phyloP scores from a whole-genome alignment of 2,888 invertebrate species.

The Mylabris sibirica region DNA sequence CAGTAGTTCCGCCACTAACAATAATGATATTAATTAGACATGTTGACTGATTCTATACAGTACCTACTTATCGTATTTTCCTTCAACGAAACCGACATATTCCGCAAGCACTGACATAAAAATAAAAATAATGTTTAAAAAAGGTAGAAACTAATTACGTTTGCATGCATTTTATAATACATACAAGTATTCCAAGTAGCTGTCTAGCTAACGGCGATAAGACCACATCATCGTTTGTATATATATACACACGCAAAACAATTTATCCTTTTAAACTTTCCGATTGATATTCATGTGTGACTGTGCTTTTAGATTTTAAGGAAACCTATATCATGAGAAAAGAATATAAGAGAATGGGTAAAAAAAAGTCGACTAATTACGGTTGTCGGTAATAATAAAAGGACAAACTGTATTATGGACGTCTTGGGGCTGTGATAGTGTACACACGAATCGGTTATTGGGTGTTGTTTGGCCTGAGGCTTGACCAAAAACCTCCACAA shows the following conservation, averaged over 20 bases:
- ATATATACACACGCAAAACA: conserved; percentile 22
- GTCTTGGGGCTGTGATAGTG: not conserved
- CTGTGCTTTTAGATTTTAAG: not conserved
- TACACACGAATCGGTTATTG: not conserved
- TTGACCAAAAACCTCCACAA: not conserved
- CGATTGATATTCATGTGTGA: not conserved
- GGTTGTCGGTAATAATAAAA: not conserved
- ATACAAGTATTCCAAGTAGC: conserved; percentile 54
- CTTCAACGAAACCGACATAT: conserved; percentile 1
- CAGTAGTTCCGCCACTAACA: too few relatives aligned
- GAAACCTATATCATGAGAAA: not conserved
- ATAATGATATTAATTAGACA: too few relatives aligned
- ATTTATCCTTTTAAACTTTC: conserved; percentile 18
- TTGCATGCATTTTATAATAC: conserved; percentile 45
- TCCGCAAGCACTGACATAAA: conserved; percentile 27
- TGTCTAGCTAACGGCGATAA: conserved; percentile 46
- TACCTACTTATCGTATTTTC: too few relatives aligned
- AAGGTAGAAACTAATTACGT: conserved; percentile 47
- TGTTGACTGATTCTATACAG: too few relatives aligned
- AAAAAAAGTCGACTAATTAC: not conserved
- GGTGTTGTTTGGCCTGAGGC: not conserved
- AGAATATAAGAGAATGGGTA: not conserved
- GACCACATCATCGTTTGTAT: conserved; percentile 12
- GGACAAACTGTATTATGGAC: not conserved
- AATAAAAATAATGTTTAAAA: conserved; percentile 33